These are phyloP conservation scores for Drosophila pandora DNA, from an alignment of 1,140 invertebrate species.

Conservation along the genomic window DNA sequence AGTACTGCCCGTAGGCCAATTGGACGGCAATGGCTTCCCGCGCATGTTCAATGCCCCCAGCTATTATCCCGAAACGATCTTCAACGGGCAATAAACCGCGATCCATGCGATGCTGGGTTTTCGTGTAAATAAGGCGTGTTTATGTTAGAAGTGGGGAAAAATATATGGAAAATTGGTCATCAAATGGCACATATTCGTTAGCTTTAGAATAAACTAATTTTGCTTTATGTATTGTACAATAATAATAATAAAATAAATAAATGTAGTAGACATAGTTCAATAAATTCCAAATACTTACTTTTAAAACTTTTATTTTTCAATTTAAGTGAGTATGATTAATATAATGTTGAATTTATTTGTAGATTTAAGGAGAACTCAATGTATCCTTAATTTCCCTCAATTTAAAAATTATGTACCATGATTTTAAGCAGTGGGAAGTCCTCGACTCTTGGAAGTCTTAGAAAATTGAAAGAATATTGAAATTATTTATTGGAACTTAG, in stretches of 20 bases:
- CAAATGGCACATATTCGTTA: conserved; percentile 64
- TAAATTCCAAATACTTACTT: conserved; percentile 32
- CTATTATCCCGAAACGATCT: conserved; percentile 83
- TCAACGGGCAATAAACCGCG: conserved; percentile 76
- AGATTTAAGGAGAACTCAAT: no score
- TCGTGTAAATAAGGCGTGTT: conserved; percentile 63
- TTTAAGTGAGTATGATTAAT: no score
- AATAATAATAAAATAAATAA: conserved; percentile 33
- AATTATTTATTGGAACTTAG: no score
- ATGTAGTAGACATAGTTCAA: conserved; percentile 56
- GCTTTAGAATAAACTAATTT: conserved; percentile 45
- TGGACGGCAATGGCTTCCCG: conserved; percentile 79
- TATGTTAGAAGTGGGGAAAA: conserved; percentile 46
- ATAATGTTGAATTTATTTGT: no score
- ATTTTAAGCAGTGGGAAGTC: no score
- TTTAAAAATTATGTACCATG: no score
- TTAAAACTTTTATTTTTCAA: conserved; percentile 4
- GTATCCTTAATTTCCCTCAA: no score
- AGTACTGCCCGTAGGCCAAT: conserved; percentile 79
- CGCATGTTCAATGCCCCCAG: conserved; percentile 83
- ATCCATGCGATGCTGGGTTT: conserved; percentile 25
- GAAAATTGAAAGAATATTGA: no score
- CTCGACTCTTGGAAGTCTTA: no score
- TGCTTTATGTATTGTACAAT: conserved; percentile 63
- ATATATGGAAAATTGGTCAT: conserved; percentile 54